Percentiles rank a stretch among this genome's conserved stretches.
Conservation (phyloP, 2,888 invertebrate genomes). For the Sepioteuthis lessoniana region DNA sequence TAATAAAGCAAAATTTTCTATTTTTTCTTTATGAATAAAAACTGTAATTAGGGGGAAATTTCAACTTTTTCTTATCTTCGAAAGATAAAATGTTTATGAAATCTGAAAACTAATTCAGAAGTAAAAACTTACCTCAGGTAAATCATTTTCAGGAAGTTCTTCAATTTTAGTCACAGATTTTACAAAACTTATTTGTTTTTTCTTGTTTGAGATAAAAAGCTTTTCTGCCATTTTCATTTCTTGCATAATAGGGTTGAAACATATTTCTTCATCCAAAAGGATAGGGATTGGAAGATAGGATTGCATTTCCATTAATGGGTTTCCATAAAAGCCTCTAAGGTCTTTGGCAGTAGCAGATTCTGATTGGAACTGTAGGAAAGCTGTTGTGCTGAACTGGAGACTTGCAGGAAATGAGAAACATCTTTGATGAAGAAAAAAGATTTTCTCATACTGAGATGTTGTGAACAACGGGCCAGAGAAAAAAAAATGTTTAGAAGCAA, state of each 20-base stretch:
- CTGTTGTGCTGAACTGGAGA: not conserved
- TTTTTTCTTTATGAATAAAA: too few relatives aligned
- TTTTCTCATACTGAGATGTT: not conserved
- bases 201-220: constrained; percentile 53
- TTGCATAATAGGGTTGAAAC: constrained; percentile 56
- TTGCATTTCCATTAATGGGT: constrained; percentile 8
- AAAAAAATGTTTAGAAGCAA: not conserved
- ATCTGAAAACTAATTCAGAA: not conserved
- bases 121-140: constrained; percentile 58
- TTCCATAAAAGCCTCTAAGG: not conserved
- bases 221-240: constrained; percentile 54
- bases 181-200: constrained; percentile 56
- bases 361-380: not conserved
- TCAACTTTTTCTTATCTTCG: too few relatives aligned
- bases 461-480: not conserved
- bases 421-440: not conserved
- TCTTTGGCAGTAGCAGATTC: not conserved
- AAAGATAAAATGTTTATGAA: too few relatives aligned
- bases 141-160: constrained; percentile 55
- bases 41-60: too few relatives aligned
- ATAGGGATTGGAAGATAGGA: constrained; percentile 53
- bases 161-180: constrained; percentile 55
- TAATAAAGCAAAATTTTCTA: too few relatives aligned
- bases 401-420: not conserved
- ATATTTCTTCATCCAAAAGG: constrained; percentile 52